phyloP scores from a whole-genome alignment of 1,140 invertebrate species.

The Zaprionus kolodkinae region DNA sequence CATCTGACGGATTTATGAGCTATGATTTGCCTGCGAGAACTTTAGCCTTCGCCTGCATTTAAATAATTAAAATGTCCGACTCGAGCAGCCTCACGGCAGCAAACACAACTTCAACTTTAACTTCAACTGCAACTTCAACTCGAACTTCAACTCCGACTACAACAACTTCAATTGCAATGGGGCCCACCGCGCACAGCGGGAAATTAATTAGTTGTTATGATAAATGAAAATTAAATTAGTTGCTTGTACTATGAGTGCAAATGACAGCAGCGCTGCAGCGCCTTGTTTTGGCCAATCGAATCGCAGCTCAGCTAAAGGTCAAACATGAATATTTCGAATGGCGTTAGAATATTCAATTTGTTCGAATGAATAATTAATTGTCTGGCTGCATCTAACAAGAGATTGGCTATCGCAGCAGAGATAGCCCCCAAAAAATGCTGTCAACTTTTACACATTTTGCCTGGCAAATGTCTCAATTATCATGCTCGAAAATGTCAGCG shows the following conservation, averaged over 20 bases:
- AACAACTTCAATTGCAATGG: conserved; percentile 31
- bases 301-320: neutral
- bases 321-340: conserved; percentile 20
- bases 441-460: conserved; percentile 44
- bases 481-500: conserved; percentile 35
- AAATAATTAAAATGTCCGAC: conserved; percentile 78
- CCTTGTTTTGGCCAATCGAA: conserved; percentile 10
- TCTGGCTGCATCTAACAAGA: neutral
- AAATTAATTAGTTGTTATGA: conserved; percentile 78
- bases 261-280: conserved; percentile 23
- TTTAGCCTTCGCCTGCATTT: conserved; percentile 77
- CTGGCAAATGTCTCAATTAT: conserved; percentile 49
- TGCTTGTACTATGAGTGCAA: conserved; percentile 59
- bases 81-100: conserved; percentile 19
- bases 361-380: conserved; percentile 34
- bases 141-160: conserved; percentile 26
- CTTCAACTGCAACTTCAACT: conserved; percentile 26
- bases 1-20: conserved; percentile 78
- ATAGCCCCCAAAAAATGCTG: conserved; percentile 1
- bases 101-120: conserved; percentile 3
- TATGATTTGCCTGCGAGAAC: conserved; percentile 67
- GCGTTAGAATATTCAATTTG: conserved; percentile 37
- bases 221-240: conserved; percentile 82
- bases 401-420: neutral
- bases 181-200: conserved; percentile 60